Evolutionary conservation across 1,140 invertebrate species (phyloP), one percentile per base, ranked within the genome.

Genomic region (Halesus radiatus): DNA sequence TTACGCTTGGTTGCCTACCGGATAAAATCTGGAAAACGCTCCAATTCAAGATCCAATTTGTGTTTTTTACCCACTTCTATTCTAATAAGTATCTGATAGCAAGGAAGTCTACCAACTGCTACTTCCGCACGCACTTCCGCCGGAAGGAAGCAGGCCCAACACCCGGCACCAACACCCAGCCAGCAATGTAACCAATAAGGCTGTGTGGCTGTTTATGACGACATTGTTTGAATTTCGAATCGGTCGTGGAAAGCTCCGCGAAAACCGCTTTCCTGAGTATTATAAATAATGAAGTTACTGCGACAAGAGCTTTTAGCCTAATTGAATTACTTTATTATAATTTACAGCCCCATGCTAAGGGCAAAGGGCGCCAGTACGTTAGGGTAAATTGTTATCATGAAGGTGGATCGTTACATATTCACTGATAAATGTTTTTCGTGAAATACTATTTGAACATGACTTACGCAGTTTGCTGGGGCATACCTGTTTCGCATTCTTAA

Each of bases 81-180:
- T 45, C 37, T 45, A 13, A 45, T 1, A 7, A 45, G 26, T 45
- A 45, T 45, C 5, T 29, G 26, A 29, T 29, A 29, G 26, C 26
- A 29, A 29, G 26, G 26, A 5, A 29, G 26, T 2, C 26, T 29
- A 5, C 54, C 54, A 56, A 45, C 66, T 3, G 29, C 23, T 29
- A 60, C 7, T 76, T 76, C 74, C 54, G 74, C 74, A 76, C 74
- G 74, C 74, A 76, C 74, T 76, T 76, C 74, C 74, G 29, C 29
- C 54, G 74, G 74, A 76, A 76, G 54, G 72, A 74, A 74, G 37
- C 50, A 23, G 23, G 10, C 23, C 10, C 16, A 32, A 22, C 22
- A 8, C 37, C 37, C 37, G 37, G 8, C 37, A 13, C 37, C 60
- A 10, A 13, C 23, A 10, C 32, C 8, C 45, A 20, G 66, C 6